Base-by-base conservation (phyloP, 1,140 invertebrate genomes). In the Coboldia fuscipes region DNA sequence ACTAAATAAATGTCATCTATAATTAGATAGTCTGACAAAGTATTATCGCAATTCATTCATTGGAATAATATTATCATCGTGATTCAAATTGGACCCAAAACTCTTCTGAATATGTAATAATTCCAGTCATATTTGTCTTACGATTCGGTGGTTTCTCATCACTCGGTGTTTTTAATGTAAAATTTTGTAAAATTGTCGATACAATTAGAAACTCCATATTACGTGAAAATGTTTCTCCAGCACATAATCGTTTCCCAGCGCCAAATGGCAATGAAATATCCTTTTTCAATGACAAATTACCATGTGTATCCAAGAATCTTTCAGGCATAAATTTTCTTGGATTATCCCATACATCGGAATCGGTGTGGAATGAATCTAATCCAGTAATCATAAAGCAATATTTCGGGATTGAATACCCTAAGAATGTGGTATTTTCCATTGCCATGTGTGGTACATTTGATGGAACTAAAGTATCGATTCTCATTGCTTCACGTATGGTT, bases 321-420 rank as follows among this genome's bases (percentile, higher is more conserved):
- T 78, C 74, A 0, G 79, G 78, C 2, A 65, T 56, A 41, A 80
- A 83, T 15, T 58, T 54, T 26, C 75, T 59, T 0, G 80, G 77
- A 43, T 82, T 65, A 1, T 62, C 60, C 68, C 77, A 84, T 1
- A 65, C 39, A 0, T 61, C 54, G 10, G 60, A 54, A 46, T 73
- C 66, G 33, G 43, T 51, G 39, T 73, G 62, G 27, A 69, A 47
- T 8, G 44, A 57, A 20, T 54, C 50, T 8, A 68, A 50, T 39
- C 71, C 70, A 0, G 62, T 49, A 4, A 60, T 32, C 1, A 71
- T 38, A 17, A 62, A n/a, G n/a, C n/a, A n/a, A n/a, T n/a, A n/a
- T 49, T 61, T 57, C 1, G 66, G 63, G 24, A 70, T 47, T 22
- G 55, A 43, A 36, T 62, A 68, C n/a, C 61, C 63, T 13, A 37